These are phyloP conservation scores for Slavum lentiscoides DNA, from an alignment of 2,888 invertebrate species.

Conservation along the genomic window DNA sequence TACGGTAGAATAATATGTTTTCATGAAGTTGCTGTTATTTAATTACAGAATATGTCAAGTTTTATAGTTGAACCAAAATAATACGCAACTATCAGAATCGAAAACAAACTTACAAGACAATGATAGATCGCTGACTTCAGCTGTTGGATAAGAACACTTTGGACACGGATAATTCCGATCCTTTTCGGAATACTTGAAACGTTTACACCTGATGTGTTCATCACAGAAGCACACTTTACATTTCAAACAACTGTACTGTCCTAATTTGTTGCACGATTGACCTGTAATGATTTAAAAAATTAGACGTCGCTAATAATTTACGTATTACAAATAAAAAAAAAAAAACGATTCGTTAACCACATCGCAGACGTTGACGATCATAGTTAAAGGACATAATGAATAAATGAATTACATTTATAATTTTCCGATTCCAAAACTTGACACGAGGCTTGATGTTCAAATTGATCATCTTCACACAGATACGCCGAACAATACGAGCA, in stretches of 20 bases:
- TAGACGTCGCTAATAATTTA: neutral
- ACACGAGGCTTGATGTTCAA: slow-evolving; percentile 96
- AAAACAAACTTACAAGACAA: slow-evolving; percentile 78
- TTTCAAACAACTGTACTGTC: slow-evolving; percentile 91
- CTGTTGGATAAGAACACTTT: slow-evolving; percentile 90
- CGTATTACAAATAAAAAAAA: neutral
- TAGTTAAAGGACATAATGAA: neutral
- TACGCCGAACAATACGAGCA: slow-evolving; percentile 89
- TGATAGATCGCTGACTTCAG: slow-evolving; percentile 89
- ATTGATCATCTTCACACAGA: slow-evolving; percentile 93
- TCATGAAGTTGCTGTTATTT: neutral
- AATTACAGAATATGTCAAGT: neutral
- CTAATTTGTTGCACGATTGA: slow-evolving; percentile 90
- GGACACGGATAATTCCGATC: slow-evolving; percentile 88
- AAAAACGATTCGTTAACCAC: slow-evolving; percentile 13
- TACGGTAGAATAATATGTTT: slow-evolving; percentile 34
- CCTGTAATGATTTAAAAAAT: slow-evolving; percentile 63
- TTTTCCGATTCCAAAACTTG: slow-evolving; percentile 93
- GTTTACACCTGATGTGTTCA: slow-evolving; percentile 90
- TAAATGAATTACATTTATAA: slow-evolving; percentile 76
- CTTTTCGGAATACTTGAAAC: slow-evolving; percentile 79
- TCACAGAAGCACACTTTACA: slow-evolving; percentile 97
- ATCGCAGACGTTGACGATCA: neutral
- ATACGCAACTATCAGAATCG: neutral
- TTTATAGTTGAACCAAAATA: too few relatives aligned